Evolutionary conservation across 2,888 invertebrate genomes (phyloP).

Genomic region (Xestia ashworthii): DNA sequence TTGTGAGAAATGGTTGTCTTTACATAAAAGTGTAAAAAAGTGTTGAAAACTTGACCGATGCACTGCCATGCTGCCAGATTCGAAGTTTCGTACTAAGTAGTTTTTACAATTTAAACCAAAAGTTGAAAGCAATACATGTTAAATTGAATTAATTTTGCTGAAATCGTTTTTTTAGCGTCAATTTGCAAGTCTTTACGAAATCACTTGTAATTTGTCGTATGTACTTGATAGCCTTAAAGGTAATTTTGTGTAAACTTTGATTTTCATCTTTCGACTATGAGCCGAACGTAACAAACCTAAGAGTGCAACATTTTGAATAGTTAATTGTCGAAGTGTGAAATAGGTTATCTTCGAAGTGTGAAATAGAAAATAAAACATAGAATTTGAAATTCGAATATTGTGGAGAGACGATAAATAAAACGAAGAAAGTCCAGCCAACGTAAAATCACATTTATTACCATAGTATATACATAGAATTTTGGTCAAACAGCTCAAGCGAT

Average conservation of each 20-base stretch:
- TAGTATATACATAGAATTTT: slow-evolving; percentile 78
- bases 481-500: slow-evolving; percentile 69
- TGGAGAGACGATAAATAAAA: slow-evolving; percentile 60
- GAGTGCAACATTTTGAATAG: background rate
- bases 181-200: background rate
- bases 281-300: background rate
- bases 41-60: slow-evolving; percentile 13
- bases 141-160: background rate
- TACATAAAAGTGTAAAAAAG: background rate
- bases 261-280: background rate
- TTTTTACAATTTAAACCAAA: background rate
- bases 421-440: slow-evolving; percentile 57
- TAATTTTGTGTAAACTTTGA: background rate
- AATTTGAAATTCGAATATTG: background rate
- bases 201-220: background rate
- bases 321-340: background rate
- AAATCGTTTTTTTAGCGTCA: background rate
- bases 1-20: slow-evolving; percentile 29
- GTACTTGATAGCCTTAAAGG: background rate
- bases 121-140: background rate
- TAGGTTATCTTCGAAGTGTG: background rate
- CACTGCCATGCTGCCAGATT: slow-evolving; percentile 16
- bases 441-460: slow-evolving; percentile 77
- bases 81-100: background rate
- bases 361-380: background rate